These are phyloP conservation scores for Bellardia pandia DNA, from an alignment of 2,888 invertebrate species.

Conservation along the genomic window DNA sequence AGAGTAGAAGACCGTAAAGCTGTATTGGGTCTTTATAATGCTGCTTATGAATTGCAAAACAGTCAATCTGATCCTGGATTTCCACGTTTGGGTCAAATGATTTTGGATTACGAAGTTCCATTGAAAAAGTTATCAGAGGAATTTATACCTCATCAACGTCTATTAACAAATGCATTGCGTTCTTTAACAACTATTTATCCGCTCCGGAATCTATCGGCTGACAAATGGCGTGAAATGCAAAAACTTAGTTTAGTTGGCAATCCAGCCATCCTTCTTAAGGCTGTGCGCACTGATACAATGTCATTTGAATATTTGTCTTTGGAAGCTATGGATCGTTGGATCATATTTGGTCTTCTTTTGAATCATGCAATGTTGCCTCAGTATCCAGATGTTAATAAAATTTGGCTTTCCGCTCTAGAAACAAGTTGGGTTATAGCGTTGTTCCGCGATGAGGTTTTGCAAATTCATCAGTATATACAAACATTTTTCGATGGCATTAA, in stretches of 20 bases:
- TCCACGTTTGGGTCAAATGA: slow-evolving; percentile 98
- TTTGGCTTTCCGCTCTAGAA: slow-evolving; percentile 96
- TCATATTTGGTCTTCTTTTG: slow-evolving; percentile 96
- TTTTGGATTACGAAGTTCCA: slow-evolving; percentile 98
- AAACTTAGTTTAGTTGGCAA: slow-evolving; percentile 97
- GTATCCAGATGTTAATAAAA: slow-evolving; percentile 91
- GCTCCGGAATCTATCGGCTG: slow-evolving; percentile 95
- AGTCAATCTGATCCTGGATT: slow-evolving; percentile 95
- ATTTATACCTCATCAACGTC: slow-evolving; percentile 96
- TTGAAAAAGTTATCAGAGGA: slow-evolving; percentile 98
- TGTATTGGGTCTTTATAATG: slow-evolving; percentile 98
- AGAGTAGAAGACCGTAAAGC: slow-evolving; percentile 99
- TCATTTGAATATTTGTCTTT: slow-evolving; percentile 98
- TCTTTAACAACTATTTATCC: slow-evolving; percentile 95
- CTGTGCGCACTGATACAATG: slow-evolving; percentile 97
- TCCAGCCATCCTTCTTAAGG: slow-evolving; percentile 96
- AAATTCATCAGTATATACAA: slow-evolving; percentile 96
- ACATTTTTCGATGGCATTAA: slow-evolving; percentile 97
- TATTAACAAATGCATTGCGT: slow-evolving; percentile 93
- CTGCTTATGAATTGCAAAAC: slow-evolving; percentile 98
- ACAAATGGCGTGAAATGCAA: slow-evolving; percentile 96
- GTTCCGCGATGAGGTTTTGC: slow-evolving; percentile 98
- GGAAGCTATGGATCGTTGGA: slow-evolving; percentile 98
- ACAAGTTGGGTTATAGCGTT: slow-evolving; percentile 97
- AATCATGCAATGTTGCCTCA: slow-evolving; percentile 95